Conservation (phyloP, 2,113 vertebrate species). For the Oceanodroma tethys region DNA sequence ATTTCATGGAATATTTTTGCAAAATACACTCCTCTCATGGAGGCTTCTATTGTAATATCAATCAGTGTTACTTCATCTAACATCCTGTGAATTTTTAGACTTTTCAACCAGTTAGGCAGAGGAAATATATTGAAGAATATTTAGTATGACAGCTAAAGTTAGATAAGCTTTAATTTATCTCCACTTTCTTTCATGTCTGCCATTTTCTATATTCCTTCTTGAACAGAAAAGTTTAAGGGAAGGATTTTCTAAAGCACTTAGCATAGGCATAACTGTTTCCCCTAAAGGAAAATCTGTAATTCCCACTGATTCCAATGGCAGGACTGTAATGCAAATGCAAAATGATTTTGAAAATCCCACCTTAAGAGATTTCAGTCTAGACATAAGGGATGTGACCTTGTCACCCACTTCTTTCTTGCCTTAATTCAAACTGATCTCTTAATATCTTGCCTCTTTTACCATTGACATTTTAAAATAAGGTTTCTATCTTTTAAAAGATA, state of each 20-base stretch:
- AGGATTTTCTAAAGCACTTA: slow-evolving; percentile 1
- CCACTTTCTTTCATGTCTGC: background rate
- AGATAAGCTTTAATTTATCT: background rate
- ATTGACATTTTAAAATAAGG: background rate
- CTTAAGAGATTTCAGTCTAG: background rate
- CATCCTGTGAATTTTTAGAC: background rate
- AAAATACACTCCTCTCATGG: background rate
- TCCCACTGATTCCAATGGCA: background rate
- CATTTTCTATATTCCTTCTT: background rate
- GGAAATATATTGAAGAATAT: background rate
- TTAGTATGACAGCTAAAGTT: background rate
- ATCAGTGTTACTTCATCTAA: background rate
- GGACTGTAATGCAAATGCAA: background rate
- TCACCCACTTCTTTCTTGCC: background rate
- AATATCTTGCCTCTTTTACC: background rate
- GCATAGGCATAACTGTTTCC: background rate
- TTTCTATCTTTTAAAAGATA: background rate
- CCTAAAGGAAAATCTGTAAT: slow-evolving; percentile 6
- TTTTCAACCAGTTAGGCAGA: background rate
- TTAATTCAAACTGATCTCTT: slow-evolving; percentile 18
- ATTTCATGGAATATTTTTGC: background rate
- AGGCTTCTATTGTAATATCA: background rate
- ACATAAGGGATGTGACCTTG: background rate
- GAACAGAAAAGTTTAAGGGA: background rate
- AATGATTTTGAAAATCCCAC: slow-evolving; percentile 4